phyloP scores from a whole-genome alignment of 2,888 invertebrate species.

The Drosophila lacicola region DNA sequence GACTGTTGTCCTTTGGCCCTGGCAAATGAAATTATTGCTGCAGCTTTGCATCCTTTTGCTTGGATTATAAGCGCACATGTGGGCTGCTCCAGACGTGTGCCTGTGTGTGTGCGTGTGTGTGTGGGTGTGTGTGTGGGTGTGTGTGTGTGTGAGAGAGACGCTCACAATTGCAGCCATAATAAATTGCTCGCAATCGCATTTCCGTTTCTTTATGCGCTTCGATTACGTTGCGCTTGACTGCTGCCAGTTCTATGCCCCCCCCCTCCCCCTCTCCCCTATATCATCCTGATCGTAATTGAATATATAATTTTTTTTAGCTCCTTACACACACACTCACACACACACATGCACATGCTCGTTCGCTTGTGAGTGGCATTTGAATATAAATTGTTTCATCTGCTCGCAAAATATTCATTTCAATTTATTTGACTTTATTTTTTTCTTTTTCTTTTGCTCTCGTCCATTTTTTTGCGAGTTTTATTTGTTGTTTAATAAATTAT shows the following conservation, averaged over 20 bases:
- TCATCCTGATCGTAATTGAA: slow-evolving; percentile 65
- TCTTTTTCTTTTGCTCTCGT: not conserved
- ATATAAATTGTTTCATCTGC: slow-evolving; percentile 78
- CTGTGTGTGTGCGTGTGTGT: not conserved
- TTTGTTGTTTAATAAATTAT: slow-evolving; percentile 75
- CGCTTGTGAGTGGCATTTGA: slow-evolving; percentile 67
- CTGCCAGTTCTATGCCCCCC: slow-evolving; percentile 50
- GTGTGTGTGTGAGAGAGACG: slow-evolving; percentile 26
- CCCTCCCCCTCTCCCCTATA: not conserved
- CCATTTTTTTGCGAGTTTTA: slow-evolving; percentile 27
- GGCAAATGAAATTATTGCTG: slow-evolving; percentile 79
- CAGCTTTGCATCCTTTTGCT: slow-evolving; percentile 71
- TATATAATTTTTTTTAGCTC: slow-evolving; percentile 72
- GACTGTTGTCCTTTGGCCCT: slow-evolving; percentile 73
- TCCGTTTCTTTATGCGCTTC: slow-evolving; percentile 78
- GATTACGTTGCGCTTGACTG: slow-evolving; percentile 72
- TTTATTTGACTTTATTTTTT: slow-evolving; percentile 62
- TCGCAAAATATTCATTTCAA: slow-evolving; percentile 78
- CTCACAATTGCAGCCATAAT: slow-evolving; percentile 77
- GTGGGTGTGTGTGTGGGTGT: not conserved
- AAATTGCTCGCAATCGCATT: slow-evolving; percentile 80
- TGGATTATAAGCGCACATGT: slow-evolving; percentile 64
- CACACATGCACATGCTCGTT: slow-evolving; percentile 16
- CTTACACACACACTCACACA: slow-evolving; percentile 40
- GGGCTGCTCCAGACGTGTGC: slow-evolving; percentile 1